These are phyloP conservation scores for Aricia artaxerxes DNA, from an alignment of 2,888 invertebrate species.

Conservation along the genomic window DNA sequence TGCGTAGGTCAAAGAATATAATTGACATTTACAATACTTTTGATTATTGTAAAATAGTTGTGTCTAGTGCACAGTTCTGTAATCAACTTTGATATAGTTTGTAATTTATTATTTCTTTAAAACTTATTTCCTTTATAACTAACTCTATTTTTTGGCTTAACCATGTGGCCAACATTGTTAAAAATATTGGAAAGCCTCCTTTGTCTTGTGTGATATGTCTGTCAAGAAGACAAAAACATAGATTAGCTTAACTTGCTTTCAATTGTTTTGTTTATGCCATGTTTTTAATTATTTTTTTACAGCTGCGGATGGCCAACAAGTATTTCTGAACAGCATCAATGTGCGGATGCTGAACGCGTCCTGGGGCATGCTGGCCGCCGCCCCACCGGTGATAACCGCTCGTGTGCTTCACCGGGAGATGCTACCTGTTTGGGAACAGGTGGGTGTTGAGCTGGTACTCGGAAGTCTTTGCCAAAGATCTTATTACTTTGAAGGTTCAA, in stretches of 20 bases:
- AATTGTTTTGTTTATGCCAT: background rate
- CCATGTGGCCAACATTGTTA: too few species aligned
- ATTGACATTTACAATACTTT: background rate
- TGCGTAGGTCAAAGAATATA: constrained; percentile 4
- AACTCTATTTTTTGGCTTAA: too few species aligned
- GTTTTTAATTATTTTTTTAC: constrained; percentile 51
- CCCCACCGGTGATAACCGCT: constrained; percentile 87
- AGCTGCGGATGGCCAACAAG: constrained; percentile 95
- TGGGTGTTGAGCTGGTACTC: constrained; percentile 39
- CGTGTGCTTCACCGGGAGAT: constrained; percentile 93
- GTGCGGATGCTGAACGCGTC: constrained; percentile 92
- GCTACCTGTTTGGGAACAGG: constrained; percentile 87
- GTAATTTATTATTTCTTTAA: background rate
- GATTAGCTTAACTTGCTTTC: background rate
- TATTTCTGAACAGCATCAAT: constrained; percentile 95
- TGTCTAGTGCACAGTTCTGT: background rate
- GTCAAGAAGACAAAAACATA: too few species aligned
- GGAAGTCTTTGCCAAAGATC: background rate
- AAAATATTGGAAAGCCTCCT: too few species aligned
- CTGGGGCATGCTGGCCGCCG: constrained; percentile 89
- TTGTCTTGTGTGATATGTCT: too few species aligned
- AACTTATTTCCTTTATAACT: background rate
- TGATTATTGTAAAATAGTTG: background rate
- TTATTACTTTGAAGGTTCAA: background rate
- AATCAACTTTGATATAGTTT: background rate